These are phyloP conservation scores for Phrynocephalus forsythii DNA, from an alignment of 2,797 vertebrate genomes.

Conservation along the genomic window DNA sequence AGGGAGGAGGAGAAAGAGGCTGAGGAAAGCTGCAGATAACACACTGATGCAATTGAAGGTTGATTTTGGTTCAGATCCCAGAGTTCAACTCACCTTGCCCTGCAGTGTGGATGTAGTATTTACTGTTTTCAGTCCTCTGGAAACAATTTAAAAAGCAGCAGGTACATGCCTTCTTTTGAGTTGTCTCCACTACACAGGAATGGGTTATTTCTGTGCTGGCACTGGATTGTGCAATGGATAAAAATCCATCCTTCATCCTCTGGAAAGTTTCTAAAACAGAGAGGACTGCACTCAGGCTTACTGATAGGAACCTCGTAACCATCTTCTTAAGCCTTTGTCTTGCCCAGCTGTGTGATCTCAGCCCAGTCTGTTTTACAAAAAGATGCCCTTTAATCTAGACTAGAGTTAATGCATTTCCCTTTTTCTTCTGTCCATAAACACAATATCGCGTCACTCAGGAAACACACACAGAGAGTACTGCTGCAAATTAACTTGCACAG, in stretches of 20 bases:
- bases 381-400: fast-evolving
- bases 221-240: neutral
- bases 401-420: neutral
- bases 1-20: neutral
- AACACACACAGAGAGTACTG: fast-evolving
- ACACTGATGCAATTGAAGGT: neutral
- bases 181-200: neutral
- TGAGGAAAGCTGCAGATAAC: neutral
- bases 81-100: neutral
- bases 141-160: neutral
- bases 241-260: neutral
- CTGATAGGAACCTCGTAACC: constrained; percentile 9
- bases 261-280: neutral
- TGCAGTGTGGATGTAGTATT: neutral
- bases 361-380: constrained; percentile 38
- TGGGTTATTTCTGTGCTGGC: neutral
- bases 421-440: neutral
- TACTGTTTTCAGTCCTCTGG: neutral
- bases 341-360: fast-evolving
- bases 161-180: neutral
- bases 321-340: neutral
- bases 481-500: constrained; percentile 17
- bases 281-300: neutral
- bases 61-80: neutral
- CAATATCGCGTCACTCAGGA: neutral